phyloP scores from a whole-genome alignment of 2,888 invertebrate genomes.

The Hypercompe scribonia region DNA sequence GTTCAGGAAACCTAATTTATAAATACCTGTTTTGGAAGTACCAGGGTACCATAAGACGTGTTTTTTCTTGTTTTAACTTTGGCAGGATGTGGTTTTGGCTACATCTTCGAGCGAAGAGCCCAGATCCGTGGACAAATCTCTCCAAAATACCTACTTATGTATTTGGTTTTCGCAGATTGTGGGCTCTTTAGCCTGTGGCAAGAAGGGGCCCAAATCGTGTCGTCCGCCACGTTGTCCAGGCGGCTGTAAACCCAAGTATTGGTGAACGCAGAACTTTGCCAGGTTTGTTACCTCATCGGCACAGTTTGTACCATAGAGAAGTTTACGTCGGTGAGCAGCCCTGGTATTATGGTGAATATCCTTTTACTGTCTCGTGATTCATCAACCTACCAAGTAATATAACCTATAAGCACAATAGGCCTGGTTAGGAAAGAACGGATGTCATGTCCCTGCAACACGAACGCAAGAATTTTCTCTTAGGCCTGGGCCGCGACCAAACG shows the following conservation, averaged over 20 bases:
- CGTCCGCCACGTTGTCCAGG: constrained; percentile 81
- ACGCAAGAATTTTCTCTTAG: no score
- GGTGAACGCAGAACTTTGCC: constrained; percentile 56
- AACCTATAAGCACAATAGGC: no score
- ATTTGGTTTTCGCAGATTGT: constrained; percentile 51
- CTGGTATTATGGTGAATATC: constrained; percentile 28
- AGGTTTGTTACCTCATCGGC: neutral
- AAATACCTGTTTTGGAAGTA: neutral
- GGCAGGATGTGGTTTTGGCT: neutral
- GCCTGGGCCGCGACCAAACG: no score
- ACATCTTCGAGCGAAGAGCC: neutral
- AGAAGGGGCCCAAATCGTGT: constrained; percentile 65
- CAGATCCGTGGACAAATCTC: neutral
- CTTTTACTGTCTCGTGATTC: neutral
- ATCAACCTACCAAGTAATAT: neutral
- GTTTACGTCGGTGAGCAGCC: neutral
- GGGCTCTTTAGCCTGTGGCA: constrained; percentile 69
- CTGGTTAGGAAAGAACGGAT: no score
- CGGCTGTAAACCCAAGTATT: constrained; percentile 80
- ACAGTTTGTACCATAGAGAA: neutral
- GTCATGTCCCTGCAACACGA: no score
- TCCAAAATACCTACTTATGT: neutral
- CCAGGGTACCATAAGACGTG: neutral
- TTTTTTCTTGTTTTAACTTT: neutral
- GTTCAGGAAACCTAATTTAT: neutral